phyloP scores from a whole-genome alignment of 2,888 invertebrate genomes.

The Eupithecia subfuscata region DNA sequence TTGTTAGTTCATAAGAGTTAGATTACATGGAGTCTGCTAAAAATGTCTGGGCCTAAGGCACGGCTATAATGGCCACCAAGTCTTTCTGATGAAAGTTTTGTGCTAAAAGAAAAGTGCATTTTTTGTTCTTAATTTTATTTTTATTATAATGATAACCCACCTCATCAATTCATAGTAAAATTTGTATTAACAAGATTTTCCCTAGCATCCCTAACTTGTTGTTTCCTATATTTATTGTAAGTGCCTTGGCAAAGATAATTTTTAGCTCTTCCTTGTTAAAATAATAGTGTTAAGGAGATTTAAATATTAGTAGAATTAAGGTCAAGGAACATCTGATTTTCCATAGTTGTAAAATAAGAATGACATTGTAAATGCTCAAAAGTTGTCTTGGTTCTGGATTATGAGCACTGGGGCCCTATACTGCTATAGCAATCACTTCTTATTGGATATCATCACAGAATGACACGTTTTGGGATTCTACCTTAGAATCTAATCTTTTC shows the following conservation, averaged over 20 bases:
- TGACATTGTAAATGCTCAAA: constrained; percentile 52
- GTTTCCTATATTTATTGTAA: constrained; percentile 1
- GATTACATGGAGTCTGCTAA: constrained; percentile 43
- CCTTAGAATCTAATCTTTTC: no score
- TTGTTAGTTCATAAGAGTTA: constrained; percentile 73
- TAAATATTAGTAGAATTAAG: constrained; percentile 78
- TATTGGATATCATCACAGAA: no score
- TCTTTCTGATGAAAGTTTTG: not conserved
- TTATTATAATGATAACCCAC: not conserved
- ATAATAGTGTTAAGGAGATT: constrained; percentile 75
- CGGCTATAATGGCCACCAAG: not conserved
- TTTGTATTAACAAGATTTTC: not conserved
- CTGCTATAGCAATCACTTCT: no score
- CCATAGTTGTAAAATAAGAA: constrained; percentile 57
- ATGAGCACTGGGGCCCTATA: constrained; percentile 15
- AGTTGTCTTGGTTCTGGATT: constrained; percentile 57
- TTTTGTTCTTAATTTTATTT: not conserved
- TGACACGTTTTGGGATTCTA: no score
- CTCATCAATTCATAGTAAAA: not conserved
- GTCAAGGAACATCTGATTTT: constrained; percentile 71
- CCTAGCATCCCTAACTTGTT: not conserved
- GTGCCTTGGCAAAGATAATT: constrained; percentile 29
- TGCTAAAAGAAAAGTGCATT: not conserved
- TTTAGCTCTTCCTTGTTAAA: constrained; percentile 48
- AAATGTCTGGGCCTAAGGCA: constrained; percentile 26